These are phyloP conservation scores for Brachystomella parvula DNA, from an alignment of 1,140 invertebrate genomes.

Conservation along the genomic window DNA sequence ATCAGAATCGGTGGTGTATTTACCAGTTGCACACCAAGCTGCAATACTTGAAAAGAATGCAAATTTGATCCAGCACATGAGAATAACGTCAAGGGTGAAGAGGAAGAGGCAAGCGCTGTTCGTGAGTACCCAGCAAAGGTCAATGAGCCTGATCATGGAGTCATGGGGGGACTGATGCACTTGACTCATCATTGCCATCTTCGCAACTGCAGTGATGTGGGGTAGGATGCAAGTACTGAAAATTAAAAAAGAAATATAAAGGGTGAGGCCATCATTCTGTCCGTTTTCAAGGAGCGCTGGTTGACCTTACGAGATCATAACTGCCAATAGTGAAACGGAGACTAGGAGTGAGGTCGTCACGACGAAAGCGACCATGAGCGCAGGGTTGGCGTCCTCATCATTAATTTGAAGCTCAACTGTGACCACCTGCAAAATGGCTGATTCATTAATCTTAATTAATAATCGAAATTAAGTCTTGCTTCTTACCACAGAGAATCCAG, in stretches of 20 bases:
- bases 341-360: slow-evolving; percentile 47
- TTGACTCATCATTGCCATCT: slow-evolving; percentile 25
- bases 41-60: slow-evolving; percentile 24
- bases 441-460: slow-evolving; percentile 4
- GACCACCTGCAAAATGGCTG: slow-evolving; percentile 27
- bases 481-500: slow-evolving; percentile 32
- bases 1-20: too few species aligned
- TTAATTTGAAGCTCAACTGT: slow-evolving; percentile 37
- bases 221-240: slow-evolving; percentile 53
- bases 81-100: slow-evolving; percentile 35
- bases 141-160: slow-evolving; percentile 25
- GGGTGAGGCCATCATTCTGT: not conserved
- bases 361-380: slow-evolving; percentile 27
- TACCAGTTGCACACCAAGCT: slow-evolving; percentile 26
- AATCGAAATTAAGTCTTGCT: not conserved
- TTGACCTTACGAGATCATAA: slow-evolving; percentile 50
- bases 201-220: slow-evolving; percentile 40
- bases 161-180: slow-evolving; percentile 33
- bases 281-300: too few species aligned
- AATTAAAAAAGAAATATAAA: not conserved
- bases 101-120: slow-evolving; percentile 32
- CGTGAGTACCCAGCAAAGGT: slow-evolving; percentile 33
- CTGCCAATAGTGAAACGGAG: slow-evolving; percentile 54
- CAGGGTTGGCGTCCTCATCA: slow-evolving; percentile 26
- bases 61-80: slow-evolving; percentile 36